Percentiles rank a stretch among this genome's conserved stretches.
Evolutionary conservation across 2,888 invertebrate species (phyloP).

Genomic region (Beris chalybata): DNA sequence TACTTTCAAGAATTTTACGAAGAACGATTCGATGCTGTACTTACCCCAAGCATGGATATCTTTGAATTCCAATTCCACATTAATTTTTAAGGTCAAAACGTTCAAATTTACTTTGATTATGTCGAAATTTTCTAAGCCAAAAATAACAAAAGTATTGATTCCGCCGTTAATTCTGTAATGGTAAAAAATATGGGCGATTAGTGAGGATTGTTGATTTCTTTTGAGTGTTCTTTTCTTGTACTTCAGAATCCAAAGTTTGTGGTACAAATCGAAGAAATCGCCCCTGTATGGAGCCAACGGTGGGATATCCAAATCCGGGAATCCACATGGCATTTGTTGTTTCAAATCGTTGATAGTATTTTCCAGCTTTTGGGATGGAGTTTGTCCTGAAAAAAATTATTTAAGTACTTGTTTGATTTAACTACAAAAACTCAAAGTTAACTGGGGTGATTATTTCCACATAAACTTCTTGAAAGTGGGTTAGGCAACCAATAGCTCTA

Average conservation of each 20-base stretch:
- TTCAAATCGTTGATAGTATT: slow-evolving; percentile 46
- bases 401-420: too few relatives aligned
- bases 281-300: slow-evolving; percentile 45
- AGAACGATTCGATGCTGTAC: slow-evolving; percentile 44
- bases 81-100: slow-evolving; percentile 44
- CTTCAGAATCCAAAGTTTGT: slow-evolving; percentile 17
- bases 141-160: neutral
- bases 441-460: too few relatives aligned
- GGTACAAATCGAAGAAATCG: slow-evolving; percentile 16
- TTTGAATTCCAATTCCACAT: slow-evolving; percentile 48
- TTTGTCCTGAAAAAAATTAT: slow-evolving; percentile 13
- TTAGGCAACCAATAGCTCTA: too few relatives aligned
- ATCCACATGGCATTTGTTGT: slow-evolving; percentile 51
- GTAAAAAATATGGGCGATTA: neutral
- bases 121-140: slow-evolving; percentile 48
- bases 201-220: neutral
- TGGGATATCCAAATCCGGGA: slow-evolving; percentile 46
- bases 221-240: neutral
- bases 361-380: slow-evolving; percentile 20
- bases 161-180: slow-evolving; percentile 16
- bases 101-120: slow-evolving; percentile 45
- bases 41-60: slow-evolving; percentile 43
- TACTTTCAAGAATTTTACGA: slow-evolving; percentile 28
- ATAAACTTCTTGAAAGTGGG: too few relatives aligned
- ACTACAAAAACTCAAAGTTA: too few relatives aligned